Evolutionary conservation across 2,797 vertebrate species (phyloP), one percentile per base, ranked within the genome.

Genomic region (Decapterus maruadsi): DNA sequence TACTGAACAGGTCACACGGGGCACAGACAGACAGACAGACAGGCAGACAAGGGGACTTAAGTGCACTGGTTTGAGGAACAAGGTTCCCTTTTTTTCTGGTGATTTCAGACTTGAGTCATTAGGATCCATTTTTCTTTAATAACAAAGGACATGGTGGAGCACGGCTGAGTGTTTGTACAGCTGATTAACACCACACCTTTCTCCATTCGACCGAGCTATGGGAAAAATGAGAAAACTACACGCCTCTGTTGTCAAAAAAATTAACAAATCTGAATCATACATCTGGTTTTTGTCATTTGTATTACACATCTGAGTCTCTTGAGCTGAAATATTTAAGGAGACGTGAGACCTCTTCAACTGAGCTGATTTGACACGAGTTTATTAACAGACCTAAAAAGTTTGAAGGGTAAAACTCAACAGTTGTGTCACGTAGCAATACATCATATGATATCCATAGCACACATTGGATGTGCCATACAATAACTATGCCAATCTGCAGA

Each of bases 121-220:
- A 94, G 66, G 87, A 92, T 95, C 83, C 81, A 91, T 94, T 94
- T 93, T 93, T 93, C 86, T 85, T 90, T 93, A 93, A 94, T 93
- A 94, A 91, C 87, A 87, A 87, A 91, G 84, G 83, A 88, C 80
- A 75, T 57, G 77, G 66, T 48, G 60, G 70, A 91, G 81, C 86
- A 77, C 67, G 59, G 78, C 76, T 68, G 77, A 89, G 75, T 93
- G 91, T 95, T 95, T 94, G 78, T 53, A 91, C 93, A 95, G 93
- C 92, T 94, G 94, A 95, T 90, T 81, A 86, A 87, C 81, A 58
- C 78, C 77, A 64, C 72, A 75, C 80, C 74, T 87, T 78, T 56
- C 72, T 78, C 73, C 38, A 10, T 72, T 70, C 20, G 0, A 53
- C 65, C 64, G 61, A 60, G 70, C 57, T 59, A 31, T 66, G 68